These are phyloP conservation scores for Ifrita kowaldi DNA, from an alignment of 2,113 vertebrate species.

Conservation along the genomic window DNA sequence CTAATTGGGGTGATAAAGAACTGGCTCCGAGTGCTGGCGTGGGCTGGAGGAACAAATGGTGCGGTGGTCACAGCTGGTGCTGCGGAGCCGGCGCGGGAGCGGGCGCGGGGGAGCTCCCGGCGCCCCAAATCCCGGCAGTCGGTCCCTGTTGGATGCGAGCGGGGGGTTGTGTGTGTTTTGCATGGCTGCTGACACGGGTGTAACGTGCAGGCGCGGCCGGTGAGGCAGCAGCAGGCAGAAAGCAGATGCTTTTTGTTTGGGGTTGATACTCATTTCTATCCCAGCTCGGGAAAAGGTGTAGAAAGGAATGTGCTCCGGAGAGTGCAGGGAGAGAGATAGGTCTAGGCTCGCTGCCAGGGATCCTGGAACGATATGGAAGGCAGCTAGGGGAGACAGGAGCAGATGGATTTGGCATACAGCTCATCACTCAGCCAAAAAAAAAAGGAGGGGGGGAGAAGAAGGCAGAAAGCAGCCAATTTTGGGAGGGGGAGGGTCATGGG, in stretches of 20 bases:
- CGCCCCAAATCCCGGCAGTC: neutral
- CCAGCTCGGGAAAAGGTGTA: slow-evolving; percentile 47
- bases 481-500: slow-evolving; percentile 42
- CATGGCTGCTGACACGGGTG: slow-evolving; percentile 45
- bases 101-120: slow-evolving; percentile 24
- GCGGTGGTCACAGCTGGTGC: slow-evolving; percentile 37
- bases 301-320: slow-evolving; percentile 62
- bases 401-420: slow-evolving; percentile 70
- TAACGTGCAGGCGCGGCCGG: slow-evolving; percentile 5
- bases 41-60: slow-evolving; percentile 49
- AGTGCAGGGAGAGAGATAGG: slow-evolving; percentile 55
- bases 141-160: neutral
- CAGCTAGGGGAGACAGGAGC: slow-evolving; percentile 66
- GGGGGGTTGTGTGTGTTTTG: slow-evolving; percentile 37
- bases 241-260: slow-evolving; percentile 52
- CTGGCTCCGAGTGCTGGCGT: neutral
- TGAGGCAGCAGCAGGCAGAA: slow-evolving; percentile 34
- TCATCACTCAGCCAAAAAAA: slow-evolving; percentile 55
- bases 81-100: slow-evolving; percentile 23
- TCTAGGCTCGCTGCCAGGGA: slow-evolving; percentile 60
- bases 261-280: slow-evolving; percentile 45
- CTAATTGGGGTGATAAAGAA: slow-evolving; percentile 54
- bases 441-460: neutral
- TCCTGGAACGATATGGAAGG: slow-evolving; percentile 60
- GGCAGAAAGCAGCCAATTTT: slow-evolving; percentile 41